Evolutionary conservation across 2,888 invertebrate species (phyloP).

Genomic region (Nemotelus pantherinus): DNA sequence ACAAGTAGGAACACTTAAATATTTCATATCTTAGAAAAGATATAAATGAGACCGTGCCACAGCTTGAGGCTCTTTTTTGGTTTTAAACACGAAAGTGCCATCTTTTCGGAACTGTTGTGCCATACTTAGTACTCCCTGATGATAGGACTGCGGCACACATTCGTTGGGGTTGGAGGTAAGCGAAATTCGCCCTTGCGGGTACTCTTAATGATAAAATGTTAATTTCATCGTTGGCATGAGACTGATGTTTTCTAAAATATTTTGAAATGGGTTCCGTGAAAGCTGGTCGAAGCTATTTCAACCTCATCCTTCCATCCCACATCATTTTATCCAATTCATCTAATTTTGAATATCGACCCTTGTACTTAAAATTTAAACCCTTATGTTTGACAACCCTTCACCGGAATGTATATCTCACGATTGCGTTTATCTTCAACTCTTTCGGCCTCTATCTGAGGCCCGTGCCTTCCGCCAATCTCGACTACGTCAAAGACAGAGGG

Average conservation of each 20-base stretch:
- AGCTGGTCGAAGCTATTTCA: constrained; percentile 32
- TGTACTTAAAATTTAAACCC: constrained; percentile 44
- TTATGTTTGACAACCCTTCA: constrained; percentile 52
- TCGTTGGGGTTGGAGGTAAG: constrained; percentile 15
- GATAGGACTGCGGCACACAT: constrained; percentile 24
- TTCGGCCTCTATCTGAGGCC: constrained; percentile 41
- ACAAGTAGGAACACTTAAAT: constrained; percentile 49
- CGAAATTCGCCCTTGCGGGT: constrained; percentile 47
- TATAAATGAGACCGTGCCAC: constrained; percentile 47
- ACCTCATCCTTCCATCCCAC: constrained; percentile 19
- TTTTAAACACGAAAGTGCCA: constrained; percentile 50
- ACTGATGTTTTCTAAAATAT: constrained; percentile 49
- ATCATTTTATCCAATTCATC: constrained; percentile 51
- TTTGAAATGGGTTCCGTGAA: constrained; percentile 48
- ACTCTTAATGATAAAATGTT: constrained; percentile 52
- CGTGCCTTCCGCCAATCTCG: constrained; percentile 38
- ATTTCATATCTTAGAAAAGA: constrained; percentile 50
- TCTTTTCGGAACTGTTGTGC: constrained; percentile 41
- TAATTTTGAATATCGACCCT: constrained; percentile 51
- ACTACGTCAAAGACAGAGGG: constrained; percentile 43
- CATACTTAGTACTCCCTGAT: constrained; percentile 22
- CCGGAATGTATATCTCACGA: constrained; percentile 46
- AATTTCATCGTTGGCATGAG: constrained; percentile 51
- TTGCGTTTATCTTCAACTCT: constrained; percentile 49
- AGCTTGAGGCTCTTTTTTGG: constrained; percentile 48